Base-by-base conservation (phyloP, 1,140 invertebrate species). In the Rhopalosiphum padi region DNA sequence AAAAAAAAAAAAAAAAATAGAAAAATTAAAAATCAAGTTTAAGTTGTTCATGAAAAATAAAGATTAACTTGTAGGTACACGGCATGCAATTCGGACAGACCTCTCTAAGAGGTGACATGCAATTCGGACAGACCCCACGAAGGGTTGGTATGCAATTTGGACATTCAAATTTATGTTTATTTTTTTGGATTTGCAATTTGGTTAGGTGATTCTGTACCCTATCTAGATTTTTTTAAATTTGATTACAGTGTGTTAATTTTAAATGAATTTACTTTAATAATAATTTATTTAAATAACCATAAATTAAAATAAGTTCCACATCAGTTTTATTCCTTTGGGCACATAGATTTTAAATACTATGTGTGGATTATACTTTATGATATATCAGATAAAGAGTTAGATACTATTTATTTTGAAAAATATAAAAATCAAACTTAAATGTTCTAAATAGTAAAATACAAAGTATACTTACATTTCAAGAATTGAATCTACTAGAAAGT, bases 401-500 rank as follows among this genome's bases (percentile, higher is more conserved):
- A 11, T 60, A 30, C 55, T n/a, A 77, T n/a, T 83, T 4, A 37
- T 83, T 83, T 23, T 41, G 2, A 37, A 35, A 41, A 43, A 85
- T 43, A 85, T 43, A 35, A 30, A 87, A 48, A 87, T n/a, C 18
- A 5, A 23, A 8, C 35, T 35, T 35, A 15, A n/a, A n/a, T n/a
- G 11, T 48, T 48, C 46, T 6, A 43, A 46, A 51, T 88, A 53
- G 1, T n/a, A 43, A 86, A 90, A 43, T 68, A 0, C 11, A 68
- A 91, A 37, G 11, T 46, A 35, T 37, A 46, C 91, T 86, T 86
- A 93, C 91, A 93, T 86, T 2, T 93, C 91, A 35, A 86, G 22
- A 85, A 90, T 30, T 90, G 91, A 93, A 93, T 93, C 82, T 25
- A 93, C 37, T 22, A 51, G 2, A 93, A 55, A 86, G 82, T 93